Conservation (phyloP, 2,888 invertebrate genomes). For the Tinea pellionella region DNA sequence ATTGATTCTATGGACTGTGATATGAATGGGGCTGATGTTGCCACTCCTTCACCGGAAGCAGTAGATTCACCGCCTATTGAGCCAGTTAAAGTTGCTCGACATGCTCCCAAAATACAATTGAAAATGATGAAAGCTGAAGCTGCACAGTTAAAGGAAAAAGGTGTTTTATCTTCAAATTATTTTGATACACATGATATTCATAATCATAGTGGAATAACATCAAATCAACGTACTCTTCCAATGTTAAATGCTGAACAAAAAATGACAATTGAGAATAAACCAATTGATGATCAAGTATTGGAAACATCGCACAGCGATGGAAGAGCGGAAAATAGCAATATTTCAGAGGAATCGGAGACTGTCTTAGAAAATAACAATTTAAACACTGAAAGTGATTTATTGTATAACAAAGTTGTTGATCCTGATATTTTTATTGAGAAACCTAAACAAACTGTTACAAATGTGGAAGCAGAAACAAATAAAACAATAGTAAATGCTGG, state of each 20-base stretch:
- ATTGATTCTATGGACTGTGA: constrained; percentile 52
- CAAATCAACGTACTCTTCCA: neutral
- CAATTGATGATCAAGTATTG: neutral
- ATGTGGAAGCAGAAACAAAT: constrained; percentile 14
- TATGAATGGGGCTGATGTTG: constrained; percentile 47
- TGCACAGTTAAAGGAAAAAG: constrained; percentile 40
- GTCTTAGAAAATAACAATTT: neutral
- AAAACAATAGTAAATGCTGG: neutral
- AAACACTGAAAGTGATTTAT: neutral
- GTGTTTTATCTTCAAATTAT: neutral
- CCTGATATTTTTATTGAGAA: neutral
- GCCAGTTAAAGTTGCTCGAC: constrained; percentile 64
- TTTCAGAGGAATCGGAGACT: neutral
- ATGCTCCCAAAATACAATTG: constrained; percentile 64
- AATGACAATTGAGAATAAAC: too few relatives aligned
- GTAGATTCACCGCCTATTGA: constrained; percentile 57
- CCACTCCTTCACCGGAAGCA: constrained; percentile 33
- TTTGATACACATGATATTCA: neutral
- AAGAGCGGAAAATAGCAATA: neutral
- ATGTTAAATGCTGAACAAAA: neutral
- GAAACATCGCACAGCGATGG: neutral
- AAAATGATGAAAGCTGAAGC: constrained; percentile 65
- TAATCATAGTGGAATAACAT: constrained; percentile 1
- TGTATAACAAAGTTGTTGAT: neutral
- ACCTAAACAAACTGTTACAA: constrained; percentile 20